Conservation (phyloP, 2,797 vertebrate species). For the Pangasius sanitwongsei region DNA sequence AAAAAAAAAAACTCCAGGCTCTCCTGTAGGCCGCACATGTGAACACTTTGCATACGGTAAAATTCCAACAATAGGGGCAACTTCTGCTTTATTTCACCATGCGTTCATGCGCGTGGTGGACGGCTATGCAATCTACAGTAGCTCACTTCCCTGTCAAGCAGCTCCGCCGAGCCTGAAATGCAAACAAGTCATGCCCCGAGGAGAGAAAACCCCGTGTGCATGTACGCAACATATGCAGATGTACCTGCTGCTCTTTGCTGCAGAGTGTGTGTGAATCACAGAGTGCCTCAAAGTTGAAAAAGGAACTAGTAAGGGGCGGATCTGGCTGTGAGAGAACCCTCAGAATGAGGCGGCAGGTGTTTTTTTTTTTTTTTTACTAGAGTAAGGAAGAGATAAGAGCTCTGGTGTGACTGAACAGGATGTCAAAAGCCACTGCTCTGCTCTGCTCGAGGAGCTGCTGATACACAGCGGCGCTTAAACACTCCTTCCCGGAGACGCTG, state of each 20-base stretch:
- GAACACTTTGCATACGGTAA: conserved; percentile 1
- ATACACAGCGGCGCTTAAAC: conserved; percentile 36
- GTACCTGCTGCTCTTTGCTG: conserved; percentile 50
- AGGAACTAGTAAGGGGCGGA: conserved; percentile 37
- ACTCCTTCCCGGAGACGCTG: conserved; percentile 19
- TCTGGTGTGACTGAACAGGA: conserved; percentile 44
- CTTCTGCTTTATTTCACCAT: conserved; percentile 21
- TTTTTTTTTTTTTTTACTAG: conserved; percentile 31
- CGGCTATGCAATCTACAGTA: not conserved
- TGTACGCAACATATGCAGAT: conserved; percentile 45
- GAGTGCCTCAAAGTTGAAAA: conserved; percentile 41
- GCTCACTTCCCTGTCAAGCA: conserved; percentile 21
- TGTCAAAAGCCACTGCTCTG: conserved; percentile 40
- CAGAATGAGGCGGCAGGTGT: conserved; percentile 34
- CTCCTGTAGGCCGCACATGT: not conserved
- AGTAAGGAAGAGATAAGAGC: conserved; percentile 42
- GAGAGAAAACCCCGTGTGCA: conserved; percentile 59
- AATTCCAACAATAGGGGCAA: conserved; percentile 4
- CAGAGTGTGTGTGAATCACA: conserved; percentile 49
- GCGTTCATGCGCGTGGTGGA: not conserved
- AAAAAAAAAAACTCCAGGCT: not conserved
- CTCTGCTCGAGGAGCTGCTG: conserved; percentile 28
- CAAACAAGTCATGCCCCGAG: conserved; percentile 47
- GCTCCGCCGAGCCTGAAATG: conserved; percentile 55
- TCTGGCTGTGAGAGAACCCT: conserved; percentile 30